Percentiles rank a stretch among this genome's conserved stretches.
Evolutionary conservation across 2,888 invertebrate species (phyloP).

Genomic region (Bellardia bayeri): DNA sequence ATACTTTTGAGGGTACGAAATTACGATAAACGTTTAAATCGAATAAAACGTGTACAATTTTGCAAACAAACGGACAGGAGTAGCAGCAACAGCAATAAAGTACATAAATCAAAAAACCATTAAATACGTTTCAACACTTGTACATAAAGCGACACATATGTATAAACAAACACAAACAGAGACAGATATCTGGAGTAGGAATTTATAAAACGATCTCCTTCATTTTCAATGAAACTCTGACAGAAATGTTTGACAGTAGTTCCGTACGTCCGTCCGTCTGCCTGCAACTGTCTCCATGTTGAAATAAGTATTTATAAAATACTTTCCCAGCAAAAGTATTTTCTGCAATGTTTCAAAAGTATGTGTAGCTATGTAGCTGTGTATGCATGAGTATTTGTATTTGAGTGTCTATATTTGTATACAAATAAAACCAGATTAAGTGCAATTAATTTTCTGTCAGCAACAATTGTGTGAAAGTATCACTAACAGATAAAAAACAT

Average conservation of each 20-base stretch:
- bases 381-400: constrained; percentile 26
- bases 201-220: constrained; percentile 55
- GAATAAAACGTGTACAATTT: constrained; percentile 27
- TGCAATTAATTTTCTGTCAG: constrained; percentile 79
- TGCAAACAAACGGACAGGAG: constrained; percentile 6
- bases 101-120: constrained; percentile 72
- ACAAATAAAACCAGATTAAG: constrained; percentile 76
- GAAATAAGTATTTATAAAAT: constrained; percentile 48
- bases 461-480: constrained; percentile 76
- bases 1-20: constrained; percentile 26
- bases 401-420: constrained; percentile 52
- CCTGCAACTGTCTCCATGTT: not conserved
- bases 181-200: constrained; percentile 21
- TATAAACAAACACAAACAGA: not conserved
- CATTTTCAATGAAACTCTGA: constrained; percentile 41
- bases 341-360: not conserved
- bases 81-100: constrained; percentile 13
- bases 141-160: not conserved
- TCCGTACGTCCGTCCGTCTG: not conserved
- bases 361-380: not conserved
- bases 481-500: constrained; percentile 65
- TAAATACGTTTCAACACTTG: constrained; percentile 69
- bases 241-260: constrained; percentile 21
- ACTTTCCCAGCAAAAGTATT: not conserved
- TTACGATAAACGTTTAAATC: constrained; percentile 46